Evolutionary conservation across 2,888 invertebrate species (phyloP).

Genomic region (Galerucella calmariensis): DNA sequence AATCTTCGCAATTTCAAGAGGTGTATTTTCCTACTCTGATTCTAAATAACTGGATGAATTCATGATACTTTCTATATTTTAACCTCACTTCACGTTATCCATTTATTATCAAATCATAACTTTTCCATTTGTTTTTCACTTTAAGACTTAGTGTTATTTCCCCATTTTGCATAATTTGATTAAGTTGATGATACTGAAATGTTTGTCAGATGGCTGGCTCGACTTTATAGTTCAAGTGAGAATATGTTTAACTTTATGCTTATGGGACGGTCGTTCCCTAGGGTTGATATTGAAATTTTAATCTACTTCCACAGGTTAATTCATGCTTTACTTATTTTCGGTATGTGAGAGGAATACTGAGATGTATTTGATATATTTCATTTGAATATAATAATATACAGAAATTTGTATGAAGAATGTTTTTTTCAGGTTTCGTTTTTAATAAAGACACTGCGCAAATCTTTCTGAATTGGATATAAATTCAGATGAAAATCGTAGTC

Average conservation of each 20-base stretch:
- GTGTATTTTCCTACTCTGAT: too few relatives aligned
- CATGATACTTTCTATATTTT: too few relatives aligned
- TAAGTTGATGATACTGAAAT: background rate
- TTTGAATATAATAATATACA: background rate
- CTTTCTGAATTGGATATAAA: too few relatives aligned
- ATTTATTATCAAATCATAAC: background rate
- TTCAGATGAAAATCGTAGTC: too few relatives aligned
- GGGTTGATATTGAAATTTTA: conserved; percentile 7
- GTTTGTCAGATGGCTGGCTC: conserved; percentile 4
- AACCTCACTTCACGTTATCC: background rate
- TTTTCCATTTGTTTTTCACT: background rate
- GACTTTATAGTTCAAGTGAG: conserved; percentile 6
- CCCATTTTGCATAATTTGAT: conserved; percentile 6
- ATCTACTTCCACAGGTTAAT: conserved; percentile 2
- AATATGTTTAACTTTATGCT: conserved; percentile 8
- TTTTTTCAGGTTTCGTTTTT: too few relatives aligned
- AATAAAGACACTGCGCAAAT: too few relatives aligned
- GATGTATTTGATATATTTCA: background rate
- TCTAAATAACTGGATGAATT: too few relatives aligned
- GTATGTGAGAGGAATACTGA: background rate
- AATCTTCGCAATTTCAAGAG: too few relatives aligned
- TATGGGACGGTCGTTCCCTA: background rate
- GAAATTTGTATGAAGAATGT: background rate
- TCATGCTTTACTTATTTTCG: background rate
- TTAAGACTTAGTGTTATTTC: background rate